phyloP scores from a whole-genome alignment of 2,113 vertebrate genomes.

The Psophia crepitans region DNA sequence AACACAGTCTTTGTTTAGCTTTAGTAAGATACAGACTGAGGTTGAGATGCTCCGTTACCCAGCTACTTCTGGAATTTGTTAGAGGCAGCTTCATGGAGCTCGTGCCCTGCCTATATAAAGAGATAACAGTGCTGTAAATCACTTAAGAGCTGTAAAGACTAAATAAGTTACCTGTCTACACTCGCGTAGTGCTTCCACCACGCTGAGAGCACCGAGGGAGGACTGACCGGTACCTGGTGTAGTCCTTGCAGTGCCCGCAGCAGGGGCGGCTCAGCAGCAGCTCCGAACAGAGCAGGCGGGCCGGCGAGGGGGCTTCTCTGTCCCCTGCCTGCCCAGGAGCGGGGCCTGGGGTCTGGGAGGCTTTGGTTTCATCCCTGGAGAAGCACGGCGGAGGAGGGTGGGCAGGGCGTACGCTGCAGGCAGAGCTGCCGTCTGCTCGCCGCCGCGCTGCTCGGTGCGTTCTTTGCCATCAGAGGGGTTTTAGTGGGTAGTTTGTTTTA shows the following conservation, averaged over 20 bases:
- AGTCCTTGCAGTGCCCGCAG: fast-evolving
- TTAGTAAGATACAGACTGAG: not conserved
- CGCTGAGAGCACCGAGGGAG: fast-evolving
- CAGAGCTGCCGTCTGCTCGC: not conserved
- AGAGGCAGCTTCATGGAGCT: not conserved
- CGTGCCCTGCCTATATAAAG: not conserved
- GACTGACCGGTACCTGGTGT: too few species aligned
- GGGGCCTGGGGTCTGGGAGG: too few species aligned
- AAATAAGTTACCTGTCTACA: not conserved
- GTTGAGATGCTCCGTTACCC: not conserved
- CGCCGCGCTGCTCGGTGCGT: fast-evolving
- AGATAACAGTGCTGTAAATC: not conserved
- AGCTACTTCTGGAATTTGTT: not conserved
- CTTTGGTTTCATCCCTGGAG: fast-evolving
- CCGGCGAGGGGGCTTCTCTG: not conserved
- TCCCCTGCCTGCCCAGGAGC: not conserved
- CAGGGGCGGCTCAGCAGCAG: not conserved
- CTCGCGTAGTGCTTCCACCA: not conserved
- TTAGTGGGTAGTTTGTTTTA: not conserved
- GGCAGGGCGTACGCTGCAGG: not conserved
- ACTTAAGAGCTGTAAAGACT: not conserved
- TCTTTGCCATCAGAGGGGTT: not conserved
- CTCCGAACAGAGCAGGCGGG: not conserved
- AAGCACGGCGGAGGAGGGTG: not conserved
- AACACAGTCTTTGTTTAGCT: not conserved